These are phyloP conservation scores for Trachelus troglodyta DNA, from an alignment of 2,888 invertebrate species.

Conservation along the genomic window DNA sequence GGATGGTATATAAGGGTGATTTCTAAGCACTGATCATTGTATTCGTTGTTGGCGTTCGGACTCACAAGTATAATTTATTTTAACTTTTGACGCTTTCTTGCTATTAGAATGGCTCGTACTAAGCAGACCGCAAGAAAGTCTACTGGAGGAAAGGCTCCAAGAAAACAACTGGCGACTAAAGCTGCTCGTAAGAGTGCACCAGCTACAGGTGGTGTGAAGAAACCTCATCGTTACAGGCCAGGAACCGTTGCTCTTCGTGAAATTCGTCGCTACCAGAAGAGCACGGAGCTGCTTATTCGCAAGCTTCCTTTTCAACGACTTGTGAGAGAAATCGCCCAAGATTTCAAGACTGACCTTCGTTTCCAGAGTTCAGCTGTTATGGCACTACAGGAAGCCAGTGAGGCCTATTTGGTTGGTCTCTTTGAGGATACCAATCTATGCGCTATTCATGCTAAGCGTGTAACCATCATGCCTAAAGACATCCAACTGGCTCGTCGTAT, in stretches of 20 bases:
- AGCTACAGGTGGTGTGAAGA: constrained; percentile 79
- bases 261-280: constrained; percentile 80
- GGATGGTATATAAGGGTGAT: not conserved
- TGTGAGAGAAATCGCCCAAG: constrained; percentile 80
- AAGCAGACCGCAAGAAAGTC: constrained; percentile 81
- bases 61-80: too few species aligned
- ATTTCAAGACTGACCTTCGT: constrained; percentile 78
- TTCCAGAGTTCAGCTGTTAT: constrained; percentile 80
- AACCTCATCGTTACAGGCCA: constrained; percentile 77
- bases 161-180: constrained; percentile 74
- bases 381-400: constrained; percentile 74
- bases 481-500: constrained; percentile 69
- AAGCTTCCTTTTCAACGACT: constrained; percentile 80
- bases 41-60: not conserved
- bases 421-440: constrained; percentile 84
- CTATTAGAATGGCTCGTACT: constrained; percentile 74
- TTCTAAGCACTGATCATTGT: constrained; percentile 10
- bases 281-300: constrained; percentile 77
- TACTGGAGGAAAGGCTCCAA: constrained; percentile 73
- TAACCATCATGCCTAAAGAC: constrained; percentile 75
- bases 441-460: constrained; percentile 80
- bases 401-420: constrained; percentile 75
- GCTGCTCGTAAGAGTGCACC: constrained; percentile 80
- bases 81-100: too few species aligned
- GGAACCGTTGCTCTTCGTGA: constrained; percentile 81